Percentiles rank a stretch among this genome's conserved stretches.
Evolutionary conservation across 2,113 vertebrate genomes (phyloP).

Genomic region (Cyprinodon tularosa): DNA sequence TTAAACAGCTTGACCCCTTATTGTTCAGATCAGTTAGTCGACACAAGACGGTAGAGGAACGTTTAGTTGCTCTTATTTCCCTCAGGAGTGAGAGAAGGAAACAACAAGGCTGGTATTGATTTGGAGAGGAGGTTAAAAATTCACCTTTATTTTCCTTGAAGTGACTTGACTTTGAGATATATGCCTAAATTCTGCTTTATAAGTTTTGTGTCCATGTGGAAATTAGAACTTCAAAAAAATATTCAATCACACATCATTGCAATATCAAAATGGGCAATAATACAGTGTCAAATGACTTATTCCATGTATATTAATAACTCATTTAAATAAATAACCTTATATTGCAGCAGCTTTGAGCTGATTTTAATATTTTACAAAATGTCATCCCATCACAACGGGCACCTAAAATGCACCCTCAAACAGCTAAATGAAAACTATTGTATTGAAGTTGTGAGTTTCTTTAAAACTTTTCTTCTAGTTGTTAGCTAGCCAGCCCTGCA

Average conservation of each 20-base stretch:
- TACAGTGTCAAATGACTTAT: neutral
- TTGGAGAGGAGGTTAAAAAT: neutral
- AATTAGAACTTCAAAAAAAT: neutral
- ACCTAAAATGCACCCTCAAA: neutral
- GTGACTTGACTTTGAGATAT: neutral
- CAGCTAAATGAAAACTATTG: too few relatives aligned
- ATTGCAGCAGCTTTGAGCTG: too few relatives aligned
- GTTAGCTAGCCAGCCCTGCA: too few relatives aligned
- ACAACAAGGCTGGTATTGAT: constrained; percentile 1
- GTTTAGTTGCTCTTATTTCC: constrained; percentile 16
- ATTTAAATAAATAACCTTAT: too few relatives aligned
- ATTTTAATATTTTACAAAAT: neutral
- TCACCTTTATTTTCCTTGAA: neutral
- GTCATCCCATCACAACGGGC: neutral
- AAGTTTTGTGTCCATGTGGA: neutral
- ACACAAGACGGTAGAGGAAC: neutral
- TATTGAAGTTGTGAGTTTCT: too few relatives aligned
- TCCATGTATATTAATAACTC: too few relatives aligned
- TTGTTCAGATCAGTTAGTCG: neutral
- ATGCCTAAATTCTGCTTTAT: neutral
- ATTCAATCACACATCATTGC: neutral
- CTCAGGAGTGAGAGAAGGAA: neutral
- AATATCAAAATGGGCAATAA: neutral
- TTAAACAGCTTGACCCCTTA: neutral
- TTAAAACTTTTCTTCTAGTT: too few relatives aligned